Base-by-base conservation (phyloP, 2,797 vertebrate genomes). In the Mus caroli region DNA sequence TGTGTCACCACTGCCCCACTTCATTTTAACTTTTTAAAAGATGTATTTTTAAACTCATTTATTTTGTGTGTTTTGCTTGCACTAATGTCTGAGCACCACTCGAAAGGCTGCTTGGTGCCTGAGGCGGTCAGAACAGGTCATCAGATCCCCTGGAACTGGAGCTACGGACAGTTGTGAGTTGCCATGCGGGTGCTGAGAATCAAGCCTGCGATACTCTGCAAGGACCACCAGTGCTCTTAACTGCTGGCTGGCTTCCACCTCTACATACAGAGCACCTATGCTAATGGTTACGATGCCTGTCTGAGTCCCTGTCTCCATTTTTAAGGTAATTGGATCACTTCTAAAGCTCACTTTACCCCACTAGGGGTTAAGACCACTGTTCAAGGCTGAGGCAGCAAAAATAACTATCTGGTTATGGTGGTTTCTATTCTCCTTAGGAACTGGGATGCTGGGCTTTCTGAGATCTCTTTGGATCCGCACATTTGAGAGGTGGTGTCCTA, bases 391-490 rank as follows among this genome's bases (percentile, higher is more conserved):
- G 58, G 58, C 40, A 31, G 79, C 64, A 64, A 69, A 92, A 94
- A 67, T n/a, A 40, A 77, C 58, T 40, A 5, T 0, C 1, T 43
- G 11, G 76, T 34, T 58, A 76, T 2, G 8, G 58, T 13, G 58
- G 4, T 34, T 58, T 56, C 73, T 40, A 24, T 34, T 19, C 8
- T 79, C 82, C 34, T 50, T 50, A 26, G 52, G 76, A 67, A 43
- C 31, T 1, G 37, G 56, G 46, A 19, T 34, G 43, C 79, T 19
- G 58, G 60, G 43, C 56, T 92, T 73, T 92, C 94, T 43, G 83
- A n/a, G 60, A 64, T 82, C n/a, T 88, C 50, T 92, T 37, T 75
- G 69, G 76, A 82, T 76, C 80, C 52, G 76, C 95, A 31, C 31
- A 87, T 43, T 40, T 52, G 76, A 79, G 84, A 80, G 37, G 17